A percentile compares a stretch with the other conserved stretches of the same genome.
These are phyloP conservation scores for Cheilinus undulatus DNA, from an alignment of 2,113 vertebrate genomes.

Conservation along the genomic window DNA sequence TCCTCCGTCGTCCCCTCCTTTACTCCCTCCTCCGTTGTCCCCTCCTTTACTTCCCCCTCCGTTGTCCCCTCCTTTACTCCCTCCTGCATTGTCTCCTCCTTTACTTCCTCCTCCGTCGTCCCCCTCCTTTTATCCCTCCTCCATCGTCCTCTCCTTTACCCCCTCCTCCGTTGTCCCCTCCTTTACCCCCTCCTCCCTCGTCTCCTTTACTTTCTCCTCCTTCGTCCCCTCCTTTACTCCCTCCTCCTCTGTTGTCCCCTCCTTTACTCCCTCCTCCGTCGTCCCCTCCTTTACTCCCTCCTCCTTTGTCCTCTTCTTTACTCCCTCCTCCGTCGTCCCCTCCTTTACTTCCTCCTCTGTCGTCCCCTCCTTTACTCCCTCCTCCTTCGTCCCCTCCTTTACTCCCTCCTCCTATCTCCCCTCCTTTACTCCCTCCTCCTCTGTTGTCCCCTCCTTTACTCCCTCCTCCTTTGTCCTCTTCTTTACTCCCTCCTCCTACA, in stretches of 20 bases:
- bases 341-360: background rate
- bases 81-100: background rate
- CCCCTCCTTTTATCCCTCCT: no score
- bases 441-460: no score
- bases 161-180: no score
- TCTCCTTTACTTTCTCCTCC: no score
- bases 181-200: background rate
- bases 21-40: no score
- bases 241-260: background rate
- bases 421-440: no score
- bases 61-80: no score
- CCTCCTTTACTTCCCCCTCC: no score
- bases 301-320: background rate
- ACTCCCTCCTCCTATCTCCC: background rate
- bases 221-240: background rate
- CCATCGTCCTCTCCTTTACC: no score
- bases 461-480: background rate
- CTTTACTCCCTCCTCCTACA: background rate
- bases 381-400: background rate
- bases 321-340: background rate
- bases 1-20: no score
- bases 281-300: background rate
- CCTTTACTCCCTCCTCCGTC: background rate
- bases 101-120: no score
- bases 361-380: no score